Base-by-base conservation (phyloP, 2,113 vertebrate genomes). In the Beaufortia kweichowensis region DNA sequence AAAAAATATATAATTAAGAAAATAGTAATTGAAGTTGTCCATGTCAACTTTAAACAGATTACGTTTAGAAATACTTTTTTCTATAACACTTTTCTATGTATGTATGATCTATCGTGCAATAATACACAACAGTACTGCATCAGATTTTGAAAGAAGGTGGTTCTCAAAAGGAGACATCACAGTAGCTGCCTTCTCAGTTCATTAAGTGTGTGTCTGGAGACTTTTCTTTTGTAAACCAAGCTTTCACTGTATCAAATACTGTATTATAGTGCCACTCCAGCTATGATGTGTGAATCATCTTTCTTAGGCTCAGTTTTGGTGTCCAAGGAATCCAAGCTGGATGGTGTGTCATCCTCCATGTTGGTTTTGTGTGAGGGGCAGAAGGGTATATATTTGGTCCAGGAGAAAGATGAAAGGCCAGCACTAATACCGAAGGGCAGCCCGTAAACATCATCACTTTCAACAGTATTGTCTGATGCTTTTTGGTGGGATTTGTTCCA, bases 371-470 rank as follows among this genome's bases (percentile, higher is more conserved):
- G 76, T 21, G 84, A 86, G n/a, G 96, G 96, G 80, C 95, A 98
- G 87, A 93, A 91, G 0, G 95, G 97, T 3, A 98, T 78, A 77
- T 85, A 89, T 3, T 0, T 89, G 67, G 91, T 35, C 88, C 94
- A 96, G 53, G 92, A 81, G 31, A 75, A 83, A 0, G 84, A 39
- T 0, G 93, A 94, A 53, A 90, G 63, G 82, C 77, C 86, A 29
- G 91, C 90, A 67, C 88, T 93, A 19, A 96, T 89, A 28, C 94
- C 93, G 69, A 94, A 96, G 0, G 97, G 96, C 57, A 99, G 89
- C 75, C 88, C 73, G 48, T 99, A 99, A 79, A 98, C 88, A 15
- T 94, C 83, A 2, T 81, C 83, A 19, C 88, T 8, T 5, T 90
- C 90, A 11, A 80, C 62, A 0, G 85, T 86, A 71, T 87, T 90